Conservation (phyloP, 2,113 vertebrate genomes). For the Zingel zingel region DNA sequence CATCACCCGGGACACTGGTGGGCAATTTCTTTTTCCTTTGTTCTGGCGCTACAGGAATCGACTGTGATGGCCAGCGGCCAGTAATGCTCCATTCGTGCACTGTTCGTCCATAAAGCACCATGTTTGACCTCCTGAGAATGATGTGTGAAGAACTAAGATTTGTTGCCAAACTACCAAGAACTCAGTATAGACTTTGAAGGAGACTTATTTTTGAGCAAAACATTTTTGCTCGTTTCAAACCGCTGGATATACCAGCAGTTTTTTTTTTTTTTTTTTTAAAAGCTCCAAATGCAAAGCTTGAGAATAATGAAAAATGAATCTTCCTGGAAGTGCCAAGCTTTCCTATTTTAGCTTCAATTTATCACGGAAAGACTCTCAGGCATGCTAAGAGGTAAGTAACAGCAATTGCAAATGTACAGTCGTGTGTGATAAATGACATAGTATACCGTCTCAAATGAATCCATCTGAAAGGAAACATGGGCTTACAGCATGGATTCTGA, state of each 20-base stretch:
- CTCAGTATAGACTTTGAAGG: constrained; percentile 17
- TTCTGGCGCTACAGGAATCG: constrained; percentile 39
- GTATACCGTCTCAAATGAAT: constrained; percentile 53
- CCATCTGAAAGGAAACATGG: constrained; percentile 49
- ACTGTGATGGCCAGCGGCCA: constrained; percentile 19
- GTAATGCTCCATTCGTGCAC: constrained; percentile 6
- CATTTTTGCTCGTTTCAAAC: neutral
- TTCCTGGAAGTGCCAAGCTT: constrained; percentile 31
- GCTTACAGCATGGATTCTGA: constrained; percentile 15
- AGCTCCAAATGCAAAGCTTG: constrained; percentile 25
- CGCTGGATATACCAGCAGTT: constrained; percentile 7
- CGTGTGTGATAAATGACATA: constrained; percentile 43
- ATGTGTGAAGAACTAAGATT: constrained; percentile 33
- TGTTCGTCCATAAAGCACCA: constrained; percentile 41
- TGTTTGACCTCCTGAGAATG: constrained; percentile 33
- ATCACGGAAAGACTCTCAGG: constrained; percentile 48
- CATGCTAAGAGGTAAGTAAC: constrained; percentile 62
- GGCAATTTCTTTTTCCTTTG: constrained; percentile 33
- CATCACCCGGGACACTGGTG: constrained; percentile 56
- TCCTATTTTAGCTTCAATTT: constrained; percentile 49
- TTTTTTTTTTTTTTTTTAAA: neutral
- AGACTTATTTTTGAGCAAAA: neutral
- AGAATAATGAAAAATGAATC: constrained; percentile 52
- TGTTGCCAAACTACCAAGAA: constrained; percentile 46
- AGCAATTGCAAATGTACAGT: constrained; percentile 27